Evolutionary conservation across 2,888 invertebrate species (phyloP), one percentile per base, ranked within the genome.

Genomic region (Parnassius glacialis): DNA sequence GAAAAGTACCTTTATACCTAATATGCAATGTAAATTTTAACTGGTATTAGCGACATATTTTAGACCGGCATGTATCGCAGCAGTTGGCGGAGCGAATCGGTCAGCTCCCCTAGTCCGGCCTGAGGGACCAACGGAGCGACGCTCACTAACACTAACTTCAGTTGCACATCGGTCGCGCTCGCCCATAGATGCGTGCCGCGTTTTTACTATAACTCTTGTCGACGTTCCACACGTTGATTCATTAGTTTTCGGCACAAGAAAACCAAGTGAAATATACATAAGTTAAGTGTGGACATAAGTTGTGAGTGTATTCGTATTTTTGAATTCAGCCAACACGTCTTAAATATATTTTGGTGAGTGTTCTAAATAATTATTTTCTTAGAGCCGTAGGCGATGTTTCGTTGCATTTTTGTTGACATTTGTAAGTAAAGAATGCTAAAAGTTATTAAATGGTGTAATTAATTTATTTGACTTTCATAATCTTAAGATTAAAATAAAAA

Each of bases 181-280:
- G 63, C 47, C 44, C 57, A 12, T 51, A 68, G 65, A 65, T 67
- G 76, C 64, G 63, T 60, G 65, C 63, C 57, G 68, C 45, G 68
- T 50, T 52, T 59, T 57, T 63, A 34, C 58, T 52, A 64, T 59
- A 25, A 52, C 66, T 59, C 62, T 64, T 67, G 65, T 67, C 68
- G 64, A 67, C 66, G 51, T 52, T 57, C 41, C 69, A 74, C 70
- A 78, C 78, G 80, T 76, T 74, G 77, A 78, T 84, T 83, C 84
- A 82, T 84, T 84, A 75, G 85, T 87, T 89, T 87, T 87, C 87
- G 77, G 68, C 60, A 64, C 70, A 82, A 79, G 87, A 88, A 89
- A 87, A 88, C 83, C 78, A 78, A 87, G 88, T 87, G 89, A 82
- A 85, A 85, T 82, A 83, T 75, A 72, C 61, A 67, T 63, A 63